phyloP scores from a whole-genome alignment of 2,113 vertebrate species.

The Polyodon spathula region DNA sequence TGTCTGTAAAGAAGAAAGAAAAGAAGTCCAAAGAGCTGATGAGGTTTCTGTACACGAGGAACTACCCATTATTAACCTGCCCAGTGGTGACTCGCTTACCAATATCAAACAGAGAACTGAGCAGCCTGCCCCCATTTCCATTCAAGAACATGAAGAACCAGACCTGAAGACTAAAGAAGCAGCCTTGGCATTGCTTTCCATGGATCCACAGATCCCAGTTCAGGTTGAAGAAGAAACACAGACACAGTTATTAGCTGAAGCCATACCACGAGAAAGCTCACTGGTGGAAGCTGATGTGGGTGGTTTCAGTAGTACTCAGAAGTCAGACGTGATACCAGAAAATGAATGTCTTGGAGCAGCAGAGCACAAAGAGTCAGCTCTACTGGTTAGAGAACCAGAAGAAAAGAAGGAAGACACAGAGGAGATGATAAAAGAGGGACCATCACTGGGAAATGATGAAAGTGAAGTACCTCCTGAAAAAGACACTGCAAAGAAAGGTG shows the following conservation, averaged over 20 bases:
- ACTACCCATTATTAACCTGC: no score
- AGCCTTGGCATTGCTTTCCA: constrained; percentile 62
- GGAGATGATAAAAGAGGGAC: background rate
- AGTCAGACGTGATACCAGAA: background rate
- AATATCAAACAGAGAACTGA: no score
- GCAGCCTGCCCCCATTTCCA: no score
- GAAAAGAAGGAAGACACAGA: background rate
- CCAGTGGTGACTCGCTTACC: no score
- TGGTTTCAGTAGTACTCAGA: background rate
- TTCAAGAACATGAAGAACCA: constrained; percentile 29
- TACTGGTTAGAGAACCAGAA: background rate
- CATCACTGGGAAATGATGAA: constrained; percentile 7
- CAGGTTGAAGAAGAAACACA: constrained; percentile 23
- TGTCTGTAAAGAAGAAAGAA: background rate
- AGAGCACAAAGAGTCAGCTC: background rate
- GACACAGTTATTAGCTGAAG: constrained; percentile 6
- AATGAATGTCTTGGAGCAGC: background rate
- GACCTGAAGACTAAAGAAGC: constrained; percentile 65
- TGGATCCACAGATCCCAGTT: constrained; percentile 51
- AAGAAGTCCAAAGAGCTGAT: no score
- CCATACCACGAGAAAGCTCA: background rate
- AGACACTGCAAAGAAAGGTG: no score
- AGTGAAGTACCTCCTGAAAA: background rate
- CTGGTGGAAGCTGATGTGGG: constrained; percentile 7
- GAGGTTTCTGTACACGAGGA: no score